Conservation (phyloP, 2,113 vertebrate species). For the Conger conger region DNA sequence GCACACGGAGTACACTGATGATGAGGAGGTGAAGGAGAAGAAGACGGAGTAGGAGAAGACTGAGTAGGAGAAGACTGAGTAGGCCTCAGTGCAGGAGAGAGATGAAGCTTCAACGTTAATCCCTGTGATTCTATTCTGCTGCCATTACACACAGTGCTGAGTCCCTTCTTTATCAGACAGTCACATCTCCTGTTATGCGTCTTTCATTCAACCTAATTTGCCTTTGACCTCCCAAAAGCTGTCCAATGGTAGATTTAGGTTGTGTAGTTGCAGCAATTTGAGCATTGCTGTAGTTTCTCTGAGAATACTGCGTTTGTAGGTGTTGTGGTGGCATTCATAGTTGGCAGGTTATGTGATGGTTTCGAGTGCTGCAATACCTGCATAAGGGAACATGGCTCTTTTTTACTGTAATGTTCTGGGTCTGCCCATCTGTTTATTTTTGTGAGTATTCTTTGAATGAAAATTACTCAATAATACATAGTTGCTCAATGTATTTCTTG, state of each 20-base stretch:
- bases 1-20: constrained; percentile 90
- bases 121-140: constrained; percentile 16
- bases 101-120: constrained; percentile 44
- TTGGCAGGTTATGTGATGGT: background rate
- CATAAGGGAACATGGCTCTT: background rate
- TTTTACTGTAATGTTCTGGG: background rate
- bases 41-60: constrained; percentile 75
- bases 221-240: background rate
- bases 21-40: constrained; percentile 78
- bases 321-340: background rate
- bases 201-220: background rate
- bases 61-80: constrained; percentile 72
- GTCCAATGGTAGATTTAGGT: background rate
- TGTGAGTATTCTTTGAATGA: background rate
- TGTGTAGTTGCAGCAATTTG: background rate
- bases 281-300: background rate
- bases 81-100: constrained; percentile 36
- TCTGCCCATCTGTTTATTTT: constrained; percentile 2
- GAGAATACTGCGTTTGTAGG: background rate
- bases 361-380: background rate
- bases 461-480: background rate
- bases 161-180: constrained; percentile 17
- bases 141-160: constrained; percentile 19
- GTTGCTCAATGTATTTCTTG: background rate
- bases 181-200: background rate